These are phyloP conservation scores for Nyleta sp. DNA, from an alignment of 2,888 invertebrate species.

Conservation along the genomic window DNA sequence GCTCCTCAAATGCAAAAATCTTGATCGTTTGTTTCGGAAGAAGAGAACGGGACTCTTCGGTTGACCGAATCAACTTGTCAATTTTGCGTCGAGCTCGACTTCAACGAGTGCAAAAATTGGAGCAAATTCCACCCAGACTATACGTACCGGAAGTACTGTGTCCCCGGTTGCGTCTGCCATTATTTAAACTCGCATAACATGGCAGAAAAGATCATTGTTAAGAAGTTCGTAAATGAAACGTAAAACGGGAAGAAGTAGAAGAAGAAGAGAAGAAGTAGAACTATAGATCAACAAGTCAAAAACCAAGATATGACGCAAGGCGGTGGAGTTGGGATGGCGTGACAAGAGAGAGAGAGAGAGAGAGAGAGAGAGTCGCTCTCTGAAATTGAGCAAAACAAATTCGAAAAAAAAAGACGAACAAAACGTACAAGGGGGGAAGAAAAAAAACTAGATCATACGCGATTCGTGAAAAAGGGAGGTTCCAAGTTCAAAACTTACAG, in stretches of 20 bases:
- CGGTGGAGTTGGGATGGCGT: conserved; percentile 52
- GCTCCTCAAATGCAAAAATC: background rate
- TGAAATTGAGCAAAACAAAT: conserved; percentile 41
- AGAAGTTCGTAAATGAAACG: conserved; percentile 55
- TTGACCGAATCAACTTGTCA: conserved; percentile 7
- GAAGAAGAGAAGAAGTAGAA: conserved; percentile 43
- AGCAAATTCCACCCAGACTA: conserved; percentile 61
- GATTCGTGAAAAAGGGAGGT: conserved; percentile 29
- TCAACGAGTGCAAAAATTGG: conserved; percentile 49
- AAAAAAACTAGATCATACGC: conserved; percentile 32
- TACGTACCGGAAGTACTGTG: conserved; percentile 39
- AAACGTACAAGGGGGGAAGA: conserved; percentile 7
- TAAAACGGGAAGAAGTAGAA: conserved; percentile 46
- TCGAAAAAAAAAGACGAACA: conserved; percentile 25
- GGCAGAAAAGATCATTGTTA: conserved; percentile 60
- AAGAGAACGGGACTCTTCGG: background rate
- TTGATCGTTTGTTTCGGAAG: background rate
- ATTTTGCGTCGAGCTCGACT: conserved; percentile 23
- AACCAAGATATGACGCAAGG: conserved; percentile 21
- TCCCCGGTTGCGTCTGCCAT: conserved; percentile 52
- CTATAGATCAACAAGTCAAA: conserved; percentile 37
- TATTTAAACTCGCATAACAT: conserved; percentile 56
- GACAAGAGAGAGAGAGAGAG: conserved; percentile 31
- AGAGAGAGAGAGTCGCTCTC: conserved; percentile 33
- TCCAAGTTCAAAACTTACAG: conserved; percentile 27